Evolutionary conservation across 2,888 invertebrate species (phyloP), one percentile per base, ranked within the genome.

Genomic region (Drosophila suboccidentalis): DNA sequence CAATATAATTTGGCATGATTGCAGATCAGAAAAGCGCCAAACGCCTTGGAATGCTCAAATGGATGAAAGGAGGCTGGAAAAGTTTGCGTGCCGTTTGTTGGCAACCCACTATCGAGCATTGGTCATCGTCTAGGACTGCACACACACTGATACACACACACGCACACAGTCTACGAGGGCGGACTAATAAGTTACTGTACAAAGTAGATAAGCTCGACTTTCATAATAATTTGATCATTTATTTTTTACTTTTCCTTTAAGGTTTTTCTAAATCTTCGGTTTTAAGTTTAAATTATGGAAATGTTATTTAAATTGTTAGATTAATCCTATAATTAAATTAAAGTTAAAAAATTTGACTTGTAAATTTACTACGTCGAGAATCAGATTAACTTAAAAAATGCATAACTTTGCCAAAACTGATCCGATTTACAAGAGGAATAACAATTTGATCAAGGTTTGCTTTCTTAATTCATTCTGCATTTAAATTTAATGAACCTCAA

Each of bases 1-100:
- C 77, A 76, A 76, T 67, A 77, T 65, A 82, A 66, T 75, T 83
- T 82, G 64, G 73, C 75, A 58, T 71, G 79, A 84, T 80, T 76
- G 74, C 71, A 63, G 77, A 83, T 83, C 78, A 71, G 47, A 78
- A 72, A 76, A 72, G 67, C 57, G 65, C 63, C 67, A 78, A 80
- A 80, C 71, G 69, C 71, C 44, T 61, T 22, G 70, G 85, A 76
- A 85, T 82, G 68, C 73, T 54, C 51, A 72, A 51, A 65, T 50
- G 60, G 59, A 39, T 47, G 54, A 34, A 67, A 67, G 60, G 47
- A 62, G 59, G 50, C 65, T 60, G 47, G 51, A 39, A 49, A 38
- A 55, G 50, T 41, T 62, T 59, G 75, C 76, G 75, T 79, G 79
- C 50, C n/a, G 44, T 67, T 55, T 19, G 17, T 22, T 58, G 44